Conservation (phyloP, 2,888 invertebrate genomes). For the Quadriops clusia region DNA sequence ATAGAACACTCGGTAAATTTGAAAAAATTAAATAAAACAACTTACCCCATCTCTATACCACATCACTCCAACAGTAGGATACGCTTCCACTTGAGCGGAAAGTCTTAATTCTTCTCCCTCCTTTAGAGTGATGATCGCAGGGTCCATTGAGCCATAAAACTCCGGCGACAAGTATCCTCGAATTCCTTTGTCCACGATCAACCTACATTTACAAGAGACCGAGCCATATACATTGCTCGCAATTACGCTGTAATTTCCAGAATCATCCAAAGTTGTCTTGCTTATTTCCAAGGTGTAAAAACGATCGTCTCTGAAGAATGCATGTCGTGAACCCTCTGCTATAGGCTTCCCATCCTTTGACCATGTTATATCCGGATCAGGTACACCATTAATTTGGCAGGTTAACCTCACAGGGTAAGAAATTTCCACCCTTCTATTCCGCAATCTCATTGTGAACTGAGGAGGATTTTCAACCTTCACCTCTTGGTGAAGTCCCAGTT, state of each 20-base stretch:
- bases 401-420: constrained; percentile 76
- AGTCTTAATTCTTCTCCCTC: constrained; percentile 46
- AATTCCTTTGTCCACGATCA: constrained; percentile 74
- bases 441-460: constrained; percentile 73
- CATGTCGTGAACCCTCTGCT: constrained; percentile 42
- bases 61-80: constrained; percentile 64
- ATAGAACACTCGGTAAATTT: neutral
- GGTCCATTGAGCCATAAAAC: constrained; percentile 59
- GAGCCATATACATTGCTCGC: constrained; percentile 74
- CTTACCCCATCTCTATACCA: constrained; percentile 65
- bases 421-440: constrained; percentile 71
- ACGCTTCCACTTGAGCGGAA: constrained; percentile 46
- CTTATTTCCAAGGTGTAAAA: constrained; percentile 81
- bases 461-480: constrained; percentile 49
- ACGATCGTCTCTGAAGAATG: constrained; percentile 56
- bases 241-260: constrained; percentile 66
- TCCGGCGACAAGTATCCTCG: constrained; percentile 70
- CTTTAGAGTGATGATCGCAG: constrained; percentile 43
- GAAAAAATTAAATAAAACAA: constrained; percentile 7
- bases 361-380: constrained; percentile 71
- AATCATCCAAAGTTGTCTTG: constrained; percentile 64
- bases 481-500: constrained; percentile 39
- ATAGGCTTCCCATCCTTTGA: constrained; percentile 62
- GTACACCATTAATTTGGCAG: constrained; percentile 70
- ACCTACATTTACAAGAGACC: constrained; percentile 61